Evolutionary conservation across 2,797 vertebrate species (phyloP), one percentile per base, ranked within the genome.

Genomic region (Channallabes apus): DNA sequence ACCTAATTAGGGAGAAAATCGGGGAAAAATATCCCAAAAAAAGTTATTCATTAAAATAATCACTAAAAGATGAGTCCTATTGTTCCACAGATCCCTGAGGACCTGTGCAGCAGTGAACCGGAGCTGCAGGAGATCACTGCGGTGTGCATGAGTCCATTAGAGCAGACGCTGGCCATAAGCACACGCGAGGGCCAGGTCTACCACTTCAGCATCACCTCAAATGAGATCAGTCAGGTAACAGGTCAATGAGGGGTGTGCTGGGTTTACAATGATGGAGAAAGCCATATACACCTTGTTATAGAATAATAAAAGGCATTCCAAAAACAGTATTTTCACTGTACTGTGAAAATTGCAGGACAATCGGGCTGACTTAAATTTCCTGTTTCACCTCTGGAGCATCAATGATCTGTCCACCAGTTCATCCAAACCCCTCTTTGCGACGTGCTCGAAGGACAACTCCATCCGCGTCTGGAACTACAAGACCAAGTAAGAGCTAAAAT

Each of bases 71-170:
- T 18, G 22, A 51, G n/a, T 80, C 64, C 17, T n/a, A 20, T 32
- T 58, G 27, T 24, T 61, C 56, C 20, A 41, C 93, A 99, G 98
- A 96, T 99, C 89, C 97, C 96, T 41, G 58, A 91, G 73, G 96
- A 97, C 87, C 90, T 61, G 0, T 91, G 90, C 89, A 94, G 92
- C 88, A 92, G 62, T 3, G 94, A 96, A 58, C 91, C 93, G 27
- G 11, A 51, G 46, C 93, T 91, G 69, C 91, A 90, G 1, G 94
- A 93, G 38, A 91, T 99, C 69, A 83, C 91, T 64, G 94, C 93
- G 24, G 93, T 99, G 90, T 96, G 96, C 90, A 94, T 99, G 86
- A 98, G 96, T 89, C 98, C 98, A 17, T 95, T 96, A 2, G 97
- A 98, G 91, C 95, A 98, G 89, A 96, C 85, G 0, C 92, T 99